Conservation (phyloP, 2,113 vertebrate species). For the Mastomys natalensis region DNA sequence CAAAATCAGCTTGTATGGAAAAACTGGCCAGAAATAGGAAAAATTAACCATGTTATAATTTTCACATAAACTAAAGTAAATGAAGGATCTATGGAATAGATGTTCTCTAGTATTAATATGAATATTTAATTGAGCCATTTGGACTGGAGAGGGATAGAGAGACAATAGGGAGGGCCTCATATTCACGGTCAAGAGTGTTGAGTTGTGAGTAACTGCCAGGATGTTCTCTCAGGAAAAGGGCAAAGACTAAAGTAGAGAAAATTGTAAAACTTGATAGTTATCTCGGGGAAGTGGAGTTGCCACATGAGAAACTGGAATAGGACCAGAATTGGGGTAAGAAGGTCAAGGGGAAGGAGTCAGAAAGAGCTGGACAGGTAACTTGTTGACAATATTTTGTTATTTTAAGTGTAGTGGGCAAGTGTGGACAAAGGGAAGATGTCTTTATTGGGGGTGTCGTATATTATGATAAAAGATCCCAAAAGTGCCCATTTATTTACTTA, state of each 20-base stretch:
- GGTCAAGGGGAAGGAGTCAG: background rate
- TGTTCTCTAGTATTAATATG: background rate
- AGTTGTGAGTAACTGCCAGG: background rate
- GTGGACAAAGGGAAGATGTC: background rate
- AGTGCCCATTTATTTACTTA: background rate
- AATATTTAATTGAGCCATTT: background rate
- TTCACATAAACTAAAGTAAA: constrained; percentile 32
- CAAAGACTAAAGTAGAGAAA: constrained; percentile 20
- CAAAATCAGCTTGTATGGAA: constrained; percentile 28
- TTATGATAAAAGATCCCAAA: background rate
- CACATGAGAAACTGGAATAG: background rate
- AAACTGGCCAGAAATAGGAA: background rate
- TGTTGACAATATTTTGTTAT: background rate
- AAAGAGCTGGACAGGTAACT: background rate
- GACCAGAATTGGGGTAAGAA: background rate
- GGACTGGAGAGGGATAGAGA: background rate
- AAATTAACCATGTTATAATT: background rate
- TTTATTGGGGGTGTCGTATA: background rate
- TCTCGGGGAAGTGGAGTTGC: background rate
- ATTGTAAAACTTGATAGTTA: background rate
- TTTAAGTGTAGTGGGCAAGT: background rate
- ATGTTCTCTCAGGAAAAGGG: background rate
- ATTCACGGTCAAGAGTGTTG: background rate
- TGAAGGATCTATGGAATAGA: background rate
- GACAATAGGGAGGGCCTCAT: background rate